Evolutionary conservation across 2,797 vertebrate genomes (phyloP), one percentile per base, ranked within the genome.

Genomic region (Sebastes glaucus): DNA sequence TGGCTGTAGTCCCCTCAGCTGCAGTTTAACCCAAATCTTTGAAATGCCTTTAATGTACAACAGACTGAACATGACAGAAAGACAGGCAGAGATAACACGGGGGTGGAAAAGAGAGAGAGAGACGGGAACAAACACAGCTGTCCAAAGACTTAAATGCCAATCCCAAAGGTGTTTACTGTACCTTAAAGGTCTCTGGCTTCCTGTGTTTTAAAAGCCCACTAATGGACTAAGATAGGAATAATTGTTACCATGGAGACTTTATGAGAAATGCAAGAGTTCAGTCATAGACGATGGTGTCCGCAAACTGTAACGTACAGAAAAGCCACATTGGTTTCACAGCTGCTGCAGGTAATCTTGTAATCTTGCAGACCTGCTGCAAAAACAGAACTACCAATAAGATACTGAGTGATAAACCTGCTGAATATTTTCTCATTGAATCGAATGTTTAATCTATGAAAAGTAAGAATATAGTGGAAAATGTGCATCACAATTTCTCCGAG

Each of bases 171-270:
- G 85, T 84, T 87, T 78, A 66, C 73, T 73, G 38, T 70, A 78
- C 42, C 69, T 83, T 77, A 61, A 84, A 78, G 55, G 77, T 77
- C 75, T 87, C 67, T 6, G 20, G 28, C 81, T 82, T 86, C 74
- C 75, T 89, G 88, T 2, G 22, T 83, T 86, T 89, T 86, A 69
- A 90, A 84, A 80, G 69, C 70, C 28, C 33, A 46, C 83, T 86
- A 84, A 92, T 74, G 71, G 82, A 90, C 78, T 68, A 46, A 62
- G 30, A 22, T 46, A 32, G 80, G 52, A 73, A 85, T 66, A 71
- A 84, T 59, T 79, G 86, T 91, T 83, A 55, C 82, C 81, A 79
- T 84, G 74, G 89, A 90, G 74, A 91, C 73, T 57, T 83, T 53
- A 77, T 77, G 76, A 87, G 35, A 72, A 81, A 64, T 6, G 23